phyloP scores from a whole-genome alignment of 2,888 invertebrate species.

The Arge pagana region DNA sequence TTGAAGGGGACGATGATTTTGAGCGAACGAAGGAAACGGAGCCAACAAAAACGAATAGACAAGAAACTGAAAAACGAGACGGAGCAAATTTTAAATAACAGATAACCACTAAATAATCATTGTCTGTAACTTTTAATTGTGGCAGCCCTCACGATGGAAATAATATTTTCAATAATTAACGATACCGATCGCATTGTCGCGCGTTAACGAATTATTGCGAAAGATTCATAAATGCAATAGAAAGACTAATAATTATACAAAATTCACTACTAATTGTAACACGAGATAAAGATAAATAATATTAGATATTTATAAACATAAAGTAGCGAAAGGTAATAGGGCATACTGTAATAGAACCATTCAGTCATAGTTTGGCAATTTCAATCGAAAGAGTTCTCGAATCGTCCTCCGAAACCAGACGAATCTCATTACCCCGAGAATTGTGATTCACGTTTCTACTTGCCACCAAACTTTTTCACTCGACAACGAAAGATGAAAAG shows the following conservation, averaged over 20 bases:
- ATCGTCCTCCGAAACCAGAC: no score
- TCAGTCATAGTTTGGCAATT: slow-evolving; percentile 9
- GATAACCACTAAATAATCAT: slow-evolving; percentile 18
- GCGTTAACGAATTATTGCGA: slow-evolving; percentile 15
- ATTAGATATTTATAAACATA: slow-evolving; percentile 28
- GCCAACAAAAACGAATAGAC: neutral
- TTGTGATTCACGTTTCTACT: no score
- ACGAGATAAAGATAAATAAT: slow-evolving; percentile 24
- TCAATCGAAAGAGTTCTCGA: no score
- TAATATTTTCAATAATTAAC: slow-evolving; percentile 29
- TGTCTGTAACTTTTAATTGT: slow-evolving; percentile 17
- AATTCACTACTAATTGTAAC: slow-evolving; percentile 16
- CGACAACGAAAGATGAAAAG: slow-evolving; percentile 22
- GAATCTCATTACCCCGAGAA: no score
- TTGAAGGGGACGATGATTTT: slow-evolving; percentile 7
- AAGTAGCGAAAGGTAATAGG: slow-evolving; percentile 24
- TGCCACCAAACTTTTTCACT: no score
- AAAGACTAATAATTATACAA: slow-evolving; percentile 13
- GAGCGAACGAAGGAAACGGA: slow-evolving; percentile 6
- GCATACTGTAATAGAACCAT: slow-evolving; percentile 14
- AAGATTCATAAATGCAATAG: slow-evolving; percentile 16
- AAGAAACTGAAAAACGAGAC: slow-evolving; percentile 13
- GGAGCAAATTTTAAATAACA: slow-evolving; percentile 15
- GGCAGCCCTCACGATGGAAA: slow-evolving; percentile 25
- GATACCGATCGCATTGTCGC: slow-evolving; percentile 9